A percentile compares a stretch with the other conserved stretches of the same genome.
phyloP scores from a whole-genome alignment of 2,888 invertebrate genomes.

The Pandemis heparana region DNA sequence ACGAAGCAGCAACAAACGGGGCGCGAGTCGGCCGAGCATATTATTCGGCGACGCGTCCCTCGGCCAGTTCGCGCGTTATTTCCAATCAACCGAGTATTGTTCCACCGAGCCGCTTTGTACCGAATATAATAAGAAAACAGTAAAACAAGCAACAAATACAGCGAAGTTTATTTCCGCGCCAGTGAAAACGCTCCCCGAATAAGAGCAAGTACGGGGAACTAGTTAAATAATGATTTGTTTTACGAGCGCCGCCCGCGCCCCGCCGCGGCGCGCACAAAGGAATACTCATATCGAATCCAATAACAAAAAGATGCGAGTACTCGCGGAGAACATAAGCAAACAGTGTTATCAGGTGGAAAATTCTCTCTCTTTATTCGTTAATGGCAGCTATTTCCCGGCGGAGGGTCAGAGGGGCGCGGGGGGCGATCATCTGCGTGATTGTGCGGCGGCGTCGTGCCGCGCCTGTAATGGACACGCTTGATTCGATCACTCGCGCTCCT shows the following conservation, averaged over 20 bases:
- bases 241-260: constrained; percentile 41
- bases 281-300: constrained; percentile 56
- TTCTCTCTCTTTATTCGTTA: constrained; percentile 68
- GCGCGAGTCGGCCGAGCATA: background rate
- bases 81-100: constrained; percentile 20
- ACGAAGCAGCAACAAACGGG: background rate
- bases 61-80: constrained; percentile 1
- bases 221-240: constrained; percentile 49
- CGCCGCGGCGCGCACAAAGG: constrained; percentile 42
- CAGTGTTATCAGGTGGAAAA: constrained; percentile 70
- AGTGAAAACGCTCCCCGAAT: constrained; percentile 16
- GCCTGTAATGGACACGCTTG: constrained; percentile 69
- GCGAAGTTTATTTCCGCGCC: constrained; percentile 30
- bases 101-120: background rate
- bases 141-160: constrained; percentile 29
- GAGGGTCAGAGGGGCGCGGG: constrained; percentile 28
- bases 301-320: constrained; percentile 55
- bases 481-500: constrained; percentile 73
- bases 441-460: constrained; percentile 60
- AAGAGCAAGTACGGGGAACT: constrained; percentile 21
- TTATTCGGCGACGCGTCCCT: background rate
- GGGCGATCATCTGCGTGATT: constrained; percentile 65
- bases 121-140: constrained; percentile 17
- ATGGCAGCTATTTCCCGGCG: constrained; percentile 64
- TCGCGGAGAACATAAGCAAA: constrained; percentile 58